phyloP scores from a whole-genome alignment of 2,113 vertebrate species.

The Pelecanus crispus region DNA sequence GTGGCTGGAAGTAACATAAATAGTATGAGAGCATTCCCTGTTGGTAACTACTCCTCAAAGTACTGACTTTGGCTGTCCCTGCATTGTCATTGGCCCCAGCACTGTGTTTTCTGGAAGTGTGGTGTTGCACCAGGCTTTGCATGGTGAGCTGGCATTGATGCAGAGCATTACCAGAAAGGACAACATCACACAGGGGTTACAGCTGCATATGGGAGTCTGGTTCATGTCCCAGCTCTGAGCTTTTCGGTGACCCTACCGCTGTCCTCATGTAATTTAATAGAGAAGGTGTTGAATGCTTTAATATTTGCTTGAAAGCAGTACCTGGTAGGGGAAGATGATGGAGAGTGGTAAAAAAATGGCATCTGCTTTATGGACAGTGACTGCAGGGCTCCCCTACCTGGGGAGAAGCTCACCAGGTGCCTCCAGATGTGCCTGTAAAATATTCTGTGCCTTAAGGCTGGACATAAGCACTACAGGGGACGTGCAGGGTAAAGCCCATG shows the following conservation, averaged over 20 bases:
- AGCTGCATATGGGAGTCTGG: fast-evolving
- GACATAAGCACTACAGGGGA: too few relatives aligned
- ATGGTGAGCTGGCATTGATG: background rate
- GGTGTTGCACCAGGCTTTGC: background rate
- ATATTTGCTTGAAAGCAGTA: background rate
- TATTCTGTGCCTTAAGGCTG: background rate
- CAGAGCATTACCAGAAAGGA: background rate
- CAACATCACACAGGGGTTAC: fast-evolving
- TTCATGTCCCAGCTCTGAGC: background rate
- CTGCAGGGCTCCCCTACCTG: background rate
- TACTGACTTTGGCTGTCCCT: background rate
- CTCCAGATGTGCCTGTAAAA: background rate
- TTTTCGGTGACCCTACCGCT: background rate
- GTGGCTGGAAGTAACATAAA: background rate
- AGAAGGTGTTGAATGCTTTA: background rate
- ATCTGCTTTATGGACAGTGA: background rate
- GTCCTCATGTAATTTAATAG: background rate
- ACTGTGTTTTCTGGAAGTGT: background rate
- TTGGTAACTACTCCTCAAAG: too few relatives aligned
- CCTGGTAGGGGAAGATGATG: background rate
- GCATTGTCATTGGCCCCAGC: too few relatives aligned
- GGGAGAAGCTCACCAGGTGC: background rate
- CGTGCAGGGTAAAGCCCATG: background rate
- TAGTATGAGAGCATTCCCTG: background rate
- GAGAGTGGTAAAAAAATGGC: fast-evolving